Conservation (phyloP, 2,888 invertebrate genomes). For the Ormyrus pomaceus region DNA sequence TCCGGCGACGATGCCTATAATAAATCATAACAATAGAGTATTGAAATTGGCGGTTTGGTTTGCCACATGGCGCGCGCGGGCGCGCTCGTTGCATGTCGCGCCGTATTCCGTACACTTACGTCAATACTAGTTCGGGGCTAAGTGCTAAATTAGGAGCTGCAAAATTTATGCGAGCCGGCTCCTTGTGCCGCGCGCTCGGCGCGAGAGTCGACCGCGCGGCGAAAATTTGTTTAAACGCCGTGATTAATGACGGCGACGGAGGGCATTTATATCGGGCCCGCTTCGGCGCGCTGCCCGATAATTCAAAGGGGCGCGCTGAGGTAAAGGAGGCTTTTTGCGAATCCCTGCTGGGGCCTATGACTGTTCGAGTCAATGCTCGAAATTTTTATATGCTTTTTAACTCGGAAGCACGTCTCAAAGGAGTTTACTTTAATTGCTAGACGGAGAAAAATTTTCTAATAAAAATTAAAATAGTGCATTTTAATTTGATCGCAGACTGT, state of each 20-base stretch:
- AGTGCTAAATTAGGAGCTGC: conserved; percentile 37
- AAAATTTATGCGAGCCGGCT: conserved; percentile 28
- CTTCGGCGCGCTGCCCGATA: too few relatives aligned
- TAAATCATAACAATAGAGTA: conserved; percentile 70
- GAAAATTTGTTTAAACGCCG: conserved; percentile 24
- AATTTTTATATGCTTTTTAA: too few relatives aligned
- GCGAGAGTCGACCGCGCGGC: neutral
- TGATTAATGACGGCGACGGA: neutral
- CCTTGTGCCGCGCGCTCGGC: neutral
- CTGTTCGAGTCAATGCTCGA: too few relatives aligned
- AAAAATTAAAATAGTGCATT: too few relatives aligned
- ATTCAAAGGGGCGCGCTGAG: too few relatives aligned
- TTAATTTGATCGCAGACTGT: too few relatives aligned
- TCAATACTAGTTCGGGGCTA: conserved; percentile 8
- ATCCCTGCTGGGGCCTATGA: too few relatives aligned
- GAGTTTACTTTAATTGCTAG: too few relatives aligned
- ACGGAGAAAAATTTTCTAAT: too few relatives aligned
- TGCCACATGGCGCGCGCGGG: conserved; percentile 64
- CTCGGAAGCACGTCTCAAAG: too few relatives aligned
- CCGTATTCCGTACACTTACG: neutral
- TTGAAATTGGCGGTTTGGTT: conserved; percentile 70
- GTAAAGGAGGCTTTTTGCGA: too few relatives aligned
- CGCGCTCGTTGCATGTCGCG: conserved; percentile 25
- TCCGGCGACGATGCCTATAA: conserved; percentile 66
- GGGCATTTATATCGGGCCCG: too few relatives aligned